These are phyloP conservation scores for Mormyrus proboscirostris DNA, from an alignment of 2,797 vertebrate genomes.

Conservation along the genomic window DNA sequence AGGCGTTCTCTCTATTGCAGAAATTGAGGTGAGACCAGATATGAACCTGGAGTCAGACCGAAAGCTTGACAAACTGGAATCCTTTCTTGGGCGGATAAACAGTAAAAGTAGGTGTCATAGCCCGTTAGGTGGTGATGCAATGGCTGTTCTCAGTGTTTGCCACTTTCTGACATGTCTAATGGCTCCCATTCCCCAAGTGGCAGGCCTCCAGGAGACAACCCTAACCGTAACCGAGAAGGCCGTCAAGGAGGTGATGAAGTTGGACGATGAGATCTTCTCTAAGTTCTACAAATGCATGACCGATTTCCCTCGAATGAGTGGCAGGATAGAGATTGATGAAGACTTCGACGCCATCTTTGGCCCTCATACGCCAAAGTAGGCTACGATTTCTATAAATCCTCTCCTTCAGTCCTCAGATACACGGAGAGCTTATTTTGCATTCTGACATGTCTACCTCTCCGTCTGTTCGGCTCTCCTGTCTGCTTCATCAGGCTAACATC, in stretches of 20 bases:
- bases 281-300: constrained; percentile 79
- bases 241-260: constrained; percentile 94
- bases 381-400: constrained; percentile 22
- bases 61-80: constrained; percentile 91
- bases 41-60: constrained; percentile 87
- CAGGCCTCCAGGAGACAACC: constrained; percentile 82
- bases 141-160: neutral
- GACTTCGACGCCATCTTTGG: constrained; percentile 92
- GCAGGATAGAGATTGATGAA: constrained; percentile 69
- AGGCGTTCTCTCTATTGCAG: constrained; percentile 49
- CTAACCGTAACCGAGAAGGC: constrained; percentile 85
- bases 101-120: constrained; percentile 72
- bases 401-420: neutral
- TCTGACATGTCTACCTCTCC: neutral
- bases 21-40: constrained; percentile 84
- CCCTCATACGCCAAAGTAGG: constrained; percentile 81
- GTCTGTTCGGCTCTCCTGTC: no score
- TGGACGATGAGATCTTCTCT: constrained; percentile 92
- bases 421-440: neutral
- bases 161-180: neutral
- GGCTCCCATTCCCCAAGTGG: constrained; percentile 51
- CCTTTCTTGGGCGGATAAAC: constrained; percentile 84
- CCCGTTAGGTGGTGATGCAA: neutral
- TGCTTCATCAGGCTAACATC: constrained; percentile 72
- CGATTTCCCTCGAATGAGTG: constrained; percentile 62